Percentiles rank a stretch among this genome's conserved stretches.
phyloP scores from a whole-genome alignment of 2,113 vertebrate genomes.

The Herpailurus yagouaroundi region DNA sequence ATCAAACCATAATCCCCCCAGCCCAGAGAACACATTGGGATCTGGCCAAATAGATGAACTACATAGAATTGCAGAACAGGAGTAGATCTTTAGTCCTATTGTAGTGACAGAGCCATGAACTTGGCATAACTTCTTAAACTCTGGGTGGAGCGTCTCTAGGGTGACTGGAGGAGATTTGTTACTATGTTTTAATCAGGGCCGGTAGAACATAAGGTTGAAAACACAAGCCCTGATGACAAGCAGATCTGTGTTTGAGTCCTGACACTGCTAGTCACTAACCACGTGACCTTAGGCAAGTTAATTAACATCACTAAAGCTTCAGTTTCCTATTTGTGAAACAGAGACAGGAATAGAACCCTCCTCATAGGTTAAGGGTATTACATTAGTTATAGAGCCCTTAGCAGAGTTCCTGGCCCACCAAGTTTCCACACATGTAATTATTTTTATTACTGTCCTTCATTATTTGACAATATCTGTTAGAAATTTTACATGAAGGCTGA shows the following conservation, averaged over 20 bases:
- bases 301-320: neutral
- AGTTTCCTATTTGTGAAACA: neutral
- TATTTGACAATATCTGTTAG: neutral
- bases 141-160: neutral
- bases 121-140: neutral
- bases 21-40: neutral
- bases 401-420: neutral
- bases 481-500: neutral
- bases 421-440: neutral
- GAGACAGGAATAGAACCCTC: neutral
- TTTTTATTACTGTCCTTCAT: neutral
- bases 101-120: neutral
- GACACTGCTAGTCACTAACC: neutral
- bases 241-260: neutral
- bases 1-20: neutral
- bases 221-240: neutral
- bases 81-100: neutral
- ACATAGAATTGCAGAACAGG: neutral
- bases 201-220: neutral
- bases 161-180: neutral
- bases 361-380: neutral
- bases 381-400: neutral
- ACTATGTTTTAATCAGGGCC: neutral
- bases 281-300: neutral
- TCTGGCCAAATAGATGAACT: neutral